Conservation (phyloP, 2,797 vertebrate genomes). For the Anguilla marmorata region DNA sequence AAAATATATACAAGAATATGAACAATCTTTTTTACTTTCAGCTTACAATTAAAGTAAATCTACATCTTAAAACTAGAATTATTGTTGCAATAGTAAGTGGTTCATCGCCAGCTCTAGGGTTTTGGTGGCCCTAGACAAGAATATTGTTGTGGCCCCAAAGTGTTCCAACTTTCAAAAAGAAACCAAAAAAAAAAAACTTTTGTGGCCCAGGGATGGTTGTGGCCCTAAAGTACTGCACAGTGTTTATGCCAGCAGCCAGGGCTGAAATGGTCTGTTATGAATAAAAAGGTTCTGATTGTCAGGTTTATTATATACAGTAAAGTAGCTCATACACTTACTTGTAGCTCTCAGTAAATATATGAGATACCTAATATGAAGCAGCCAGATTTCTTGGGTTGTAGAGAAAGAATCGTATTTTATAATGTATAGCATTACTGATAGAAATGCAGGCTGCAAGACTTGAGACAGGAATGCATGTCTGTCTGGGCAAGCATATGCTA, state of each 20-base stretch:
- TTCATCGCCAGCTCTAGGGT: not conserved
- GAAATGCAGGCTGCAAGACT: slow-evolving; percentile 73
- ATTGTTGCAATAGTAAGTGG: not conserved
- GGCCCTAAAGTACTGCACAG: not conserved
- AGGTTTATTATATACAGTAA: not conserved
- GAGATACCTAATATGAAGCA: slow-evolving; percentile 69
- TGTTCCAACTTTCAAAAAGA: not conserved
- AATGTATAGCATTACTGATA: slow-evolving; percentile 66
- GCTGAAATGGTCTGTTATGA: not conserved
- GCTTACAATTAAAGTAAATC: not conserved
- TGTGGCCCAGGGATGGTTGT: not conserved
- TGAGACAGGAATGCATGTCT: slow-evolving; percentile 77
- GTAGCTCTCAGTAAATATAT: slow-evolving; percentile 38
- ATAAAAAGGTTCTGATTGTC: not conserved
- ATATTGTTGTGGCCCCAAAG: not conserved
- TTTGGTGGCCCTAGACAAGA: not conserved
- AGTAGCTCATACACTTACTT: not conserved
- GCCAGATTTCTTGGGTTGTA: slow-evolving; percentile 62
- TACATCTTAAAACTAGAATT: not conserved
- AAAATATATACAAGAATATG: not conserved
- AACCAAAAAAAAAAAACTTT: not conserved
- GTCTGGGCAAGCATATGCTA: slow-evolving; percentile 69
- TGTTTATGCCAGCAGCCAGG: not conserved
- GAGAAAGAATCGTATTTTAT: slow-evolving; percentile 66
- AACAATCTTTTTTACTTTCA: not conserved